Evolutionary conservation across 2,888 invertebrate species (phyloP).

Genomic region (Acronicta psi): DNA sequence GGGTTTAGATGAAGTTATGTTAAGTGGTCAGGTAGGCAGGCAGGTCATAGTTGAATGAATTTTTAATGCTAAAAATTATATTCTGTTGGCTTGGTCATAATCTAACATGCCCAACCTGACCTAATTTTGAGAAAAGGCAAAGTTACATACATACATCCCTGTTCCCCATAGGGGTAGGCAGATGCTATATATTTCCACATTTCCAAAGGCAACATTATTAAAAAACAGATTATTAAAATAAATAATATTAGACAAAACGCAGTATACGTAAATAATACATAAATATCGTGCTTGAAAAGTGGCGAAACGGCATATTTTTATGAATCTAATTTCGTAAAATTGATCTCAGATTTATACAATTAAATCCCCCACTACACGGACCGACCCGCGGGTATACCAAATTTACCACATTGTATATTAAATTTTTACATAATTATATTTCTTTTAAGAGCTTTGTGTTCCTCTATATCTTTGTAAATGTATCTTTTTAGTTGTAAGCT

Average conservation of each 20-base stretch:
- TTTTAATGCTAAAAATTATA: neutral
- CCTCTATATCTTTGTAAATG: slow-evolving; percentile 80
- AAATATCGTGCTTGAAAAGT: slow-evolving; percentile 24
- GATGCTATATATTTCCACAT: too few relatives aligned
- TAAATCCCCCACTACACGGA: slow-evolving; percentile 67
- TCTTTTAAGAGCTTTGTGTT: slow-evolving; percentile 82
- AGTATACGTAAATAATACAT: slow-evolving; percentile 16
- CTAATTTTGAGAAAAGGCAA: too few relatives aligned
- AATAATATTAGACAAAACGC: slow-evolving; percentile 21
- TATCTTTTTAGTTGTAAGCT: slow-evolving; percentile 56
- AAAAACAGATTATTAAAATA: too few relatives aligned
- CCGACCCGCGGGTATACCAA: slow-evolving; percentile 81
- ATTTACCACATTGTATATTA: slow-evolving; percentile 82
- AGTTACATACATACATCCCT: too few relatives aligned
- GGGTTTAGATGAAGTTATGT: neutral
- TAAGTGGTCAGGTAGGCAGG: too few relatives aligned
- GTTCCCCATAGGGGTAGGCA: too few relatives aligned
- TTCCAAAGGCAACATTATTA: too few relatives aligned
- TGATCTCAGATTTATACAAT: slow-evolving; percentile 80
- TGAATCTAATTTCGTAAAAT: slow-evolving; percentile 75
- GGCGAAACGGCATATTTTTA: slow-evolving; percentile 56
- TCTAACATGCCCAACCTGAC: too few relatives aligned
- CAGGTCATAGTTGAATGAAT: neutral
- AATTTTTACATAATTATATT: slow-evolving; percentile 61
- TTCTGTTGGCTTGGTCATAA: neutral